Evolutionary conservation across 2,888 invertebrate species (phyloP).

Genomic region (Oxystoma pomonae): DNA sequence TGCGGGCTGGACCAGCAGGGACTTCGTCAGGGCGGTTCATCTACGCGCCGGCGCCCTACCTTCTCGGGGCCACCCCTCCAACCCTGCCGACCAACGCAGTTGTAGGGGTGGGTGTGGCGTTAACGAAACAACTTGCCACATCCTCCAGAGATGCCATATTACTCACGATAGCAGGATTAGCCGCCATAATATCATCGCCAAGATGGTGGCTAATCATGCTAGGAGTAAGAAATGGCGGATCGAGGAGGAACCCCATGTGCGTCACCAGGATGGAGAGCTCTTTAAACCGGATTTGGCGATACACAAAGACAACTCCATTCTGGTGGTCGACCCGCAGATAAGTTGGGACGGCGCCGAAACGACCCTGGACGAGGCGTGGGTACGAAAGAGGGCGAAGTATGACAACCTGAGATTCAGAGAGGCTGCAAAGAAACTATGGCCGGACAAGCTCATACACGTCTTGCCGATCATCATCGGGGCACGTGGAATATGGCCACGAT

Average conservation of each 20-base stretch:
- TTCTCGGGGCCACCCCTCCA: constrained; percentile 26
- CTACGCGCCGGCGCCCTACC: constrained; percentile 28
- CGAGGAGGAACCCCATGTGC: constrained; percentile 9
- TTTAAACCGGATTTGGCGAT: constrained; percentile 12
- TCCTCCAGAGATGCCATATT: no score
- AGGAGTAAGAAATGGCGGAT: neutral
- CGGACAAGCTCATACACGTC: constrained; percentile 11
- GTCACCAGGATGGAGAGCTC: neutral
- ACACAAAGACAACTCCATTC: neutral
- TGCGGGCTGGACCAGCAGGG: constrained; percentile 28
- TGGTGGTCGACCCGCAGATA: constrained; percentile 6
- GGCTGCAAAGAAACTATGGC: constrained; percentile 22
- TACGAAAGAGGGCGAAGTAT: constrained; percentile 21
- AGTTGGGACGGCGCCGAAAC: constrained; percentile 8
- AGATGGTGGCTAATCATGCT: no score
- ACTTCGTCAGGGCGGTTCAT: constrained; percentile 30
- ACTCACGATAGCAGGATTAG: no score
- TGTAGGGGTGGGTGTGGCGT: no score
- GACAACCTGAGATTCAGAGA: constrained; percentile 20
- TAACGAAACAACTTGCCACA: no score
- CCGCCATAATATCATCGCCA: no score
- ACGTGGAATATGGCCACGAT: no score
- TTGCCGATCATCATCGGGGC: constrained; percentile 24
- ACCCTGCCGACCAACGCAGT: constrained; percentile 18
- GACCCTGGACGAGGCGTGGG: constrained; percentile 1